Conservation (phyloP, 2,113 vertebrate genomes). For the Prolemur simus region DNA sequence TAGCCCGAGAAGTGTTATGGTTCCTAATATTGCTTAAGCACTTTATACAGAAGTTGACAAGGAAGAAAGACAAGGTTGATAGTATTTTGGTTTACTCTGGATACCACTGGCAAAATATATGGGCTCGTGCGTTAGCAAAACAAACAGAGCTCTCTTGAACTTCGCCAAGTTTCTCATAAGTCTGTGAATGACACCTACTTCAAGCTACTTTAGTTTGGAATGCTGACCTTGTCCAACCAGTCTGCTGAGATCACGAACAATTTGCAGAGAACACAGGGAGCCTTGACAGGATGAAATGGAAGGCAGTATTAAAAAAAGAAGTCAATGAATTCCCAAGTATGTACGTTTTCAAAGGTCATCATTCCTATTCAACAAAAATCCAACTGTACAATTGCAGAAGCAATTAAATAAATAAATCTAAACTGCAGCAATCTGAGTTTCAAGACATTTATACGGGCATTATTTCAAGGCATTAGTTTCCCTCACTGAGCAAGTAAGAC, state of each 20-base stretch:
- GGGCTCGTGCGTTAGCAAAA: conserved; percentile 34
- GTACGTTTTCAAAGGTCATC: conserved; percentile 41
- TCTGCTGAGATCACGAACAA: conserved; percentile 56
- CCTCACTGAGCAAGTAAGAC: conserved; percentile 32
- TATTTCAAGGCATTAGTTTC: conserved; percentile 36
- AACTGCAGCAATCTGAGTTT: conserved; percentile 12
- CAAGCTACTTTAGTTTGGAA: conserved; percentile 29
- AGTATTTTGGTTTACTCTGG: conserved; percentile 46
- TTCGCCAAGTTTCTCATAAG: conserved; percentile 10
- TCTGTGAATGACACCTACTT: background rate
- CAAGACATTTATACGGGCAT: conserved; percentile 13
- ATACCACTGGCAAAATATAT: background rate
- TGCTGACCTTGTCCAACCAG: conserved; percentile 41
- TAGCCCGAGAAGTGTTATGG: background rate
- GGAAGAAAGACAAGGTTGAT: background rate
- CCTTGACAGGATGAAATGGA: conserved; percentile 2
- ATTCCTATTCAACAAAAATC: conserved; percentile 51
- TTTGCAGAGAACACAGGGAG: conserved; percentile 40
- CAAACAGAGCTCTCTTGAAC: conserved; percentile 37
- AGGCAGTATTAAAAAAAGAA: conserved; percentile 12
- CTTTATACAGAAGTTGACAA: background rate
- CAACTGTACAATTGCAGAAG: conserved; percentile 21
- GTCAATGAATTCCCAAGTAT: conserved; percentile 9
- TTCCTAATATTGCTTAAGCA: conserved; percentile 17
- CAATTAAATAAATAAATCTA: conserved; percentile 51